Base-by-base conservation (phyloP, 92 coral and sea anemone species). In the Phymanthus crucifer region DNA sequence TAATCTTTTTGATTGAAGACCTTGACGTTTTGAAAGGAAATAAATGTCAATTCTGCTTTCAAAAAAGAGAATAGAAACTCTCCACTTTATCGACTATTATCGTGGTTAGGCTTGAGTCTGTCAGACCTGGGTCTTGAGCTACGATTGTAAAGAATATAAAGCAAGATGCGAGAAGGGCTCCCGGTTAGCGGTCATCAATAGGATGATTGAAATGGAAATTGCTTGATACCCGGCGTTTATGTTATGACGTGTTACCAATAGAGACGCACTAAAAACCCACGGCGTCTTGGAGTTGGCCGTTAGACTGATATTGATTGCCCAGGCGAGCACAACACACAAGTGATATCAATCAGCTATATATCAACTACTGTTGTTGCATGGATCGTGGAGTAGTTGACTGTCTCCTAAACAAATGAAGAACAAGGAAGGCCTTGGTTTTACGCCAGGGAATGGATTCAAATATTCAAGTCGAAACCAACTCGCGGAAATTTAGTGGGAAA, bases 291-390 rank as follows among this genome's bases (percentile, higher is more conserved):
- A 24, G 5, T 61, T 24, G 4, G 64, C 10, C 64, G 64, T 54
- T 54, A 54, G 24, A 5, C 48, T 43, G 48, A 52, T 52, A 54
- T 54, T 54, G 12, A 24, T 54, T 54, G 64, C 31, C 29, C 34
- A 61, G 68, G 3, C 29, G 68, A 61, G 29, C 29, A 27, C 8
- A 61, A 34, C 29, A 27, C 36, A 61, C 29, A 61, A 61, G 68
- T 27, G 68, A 61, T 61, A 61, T 61, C 33, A 61, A 61, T 61
- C 68, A 61, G 34, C 34, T n/a, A 61, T 61, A 61, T 24, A 61
- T 61, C 68, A 61, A 24, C 17, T 16, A 7, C 26, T 24, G 8
- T 61, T 61, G 68, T 43, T 8, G 48, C 48, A n/a, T n/a, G n/a
- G n/a, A n/a, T n/a, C n/a, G n/a, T n/a, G n/a, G n/a, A n/a, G n/a